Evolutionary conservation across 2,113 vertebrate genomes (phyloP).

Genomic region (Ctenomys sociabilis): DNA sequence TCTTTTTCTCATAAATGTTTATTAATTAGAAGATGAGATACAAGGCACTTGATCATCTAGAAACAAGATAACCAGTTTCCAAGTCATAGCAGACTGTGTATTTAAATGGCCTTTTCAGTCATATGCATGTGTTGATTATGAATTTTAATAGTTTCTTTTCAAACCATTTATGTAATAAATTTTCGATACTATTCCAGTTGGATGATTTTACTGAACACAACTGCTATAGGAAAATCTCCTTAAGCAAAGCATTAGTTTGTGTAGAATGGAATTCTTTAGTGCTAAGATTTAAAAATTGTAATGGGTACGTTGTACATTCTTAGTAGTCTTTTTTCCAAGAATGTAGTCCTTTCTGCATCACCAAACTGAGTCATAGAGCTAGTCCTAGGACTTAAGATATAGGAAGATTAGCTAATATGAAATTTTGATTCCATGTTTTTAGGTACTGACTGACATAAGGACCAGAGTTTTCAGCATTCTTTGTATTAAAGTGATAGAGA

Average conservation of each 20-base stretch:
- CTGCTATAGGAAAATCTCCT: constrained; percentile 31
- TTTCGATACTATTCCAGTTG: constrained; percentile 41
- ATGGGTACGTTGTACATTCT: constrained; percentile 5
- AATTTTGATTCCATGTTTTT: constrained; percentile 1
- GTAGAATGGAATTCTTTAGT: constrained; percentile 55
- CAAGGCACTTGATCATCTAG: constrained; percentile 12
- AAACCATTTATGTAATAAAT: constrained; percentile 24
- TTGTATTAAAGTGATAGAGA: background rate
- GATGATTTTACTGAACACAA: constrained; percentile 40
- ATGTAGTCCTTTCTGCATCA: background rate
- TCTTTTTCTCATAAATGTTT: constrained; percentile 22
- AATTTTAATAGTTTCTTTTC: background rate
- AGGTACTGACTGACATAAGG: background rate
- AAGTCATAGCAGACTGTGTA: background rate
- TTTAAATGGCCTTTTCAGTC: background rate
- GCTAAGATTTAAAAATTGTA: constrained; percentile 42
- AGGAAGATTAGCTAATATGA: background rate
- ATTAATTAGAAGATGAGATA: constrained; percentile 18
- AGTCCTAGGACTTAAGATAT: constrained; percentile 2
- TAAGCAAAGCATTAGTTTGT: constrained; percentile 50
- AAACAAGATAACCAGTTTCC: background rate
- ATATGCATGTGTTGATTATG: constrained; percentile 33
- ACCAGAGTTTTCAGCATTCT: constrained; percentile 10
- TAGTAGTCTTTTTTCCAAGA: constrained; percentile 36
- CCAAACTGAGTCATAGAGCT: constrained; percentile 16